Evolutionary conservation across 2,113 vertebrate genomes (phyloP), one percentile per base, ranked within the genome.

Genomic region (Lynx canadensis): DNA sequence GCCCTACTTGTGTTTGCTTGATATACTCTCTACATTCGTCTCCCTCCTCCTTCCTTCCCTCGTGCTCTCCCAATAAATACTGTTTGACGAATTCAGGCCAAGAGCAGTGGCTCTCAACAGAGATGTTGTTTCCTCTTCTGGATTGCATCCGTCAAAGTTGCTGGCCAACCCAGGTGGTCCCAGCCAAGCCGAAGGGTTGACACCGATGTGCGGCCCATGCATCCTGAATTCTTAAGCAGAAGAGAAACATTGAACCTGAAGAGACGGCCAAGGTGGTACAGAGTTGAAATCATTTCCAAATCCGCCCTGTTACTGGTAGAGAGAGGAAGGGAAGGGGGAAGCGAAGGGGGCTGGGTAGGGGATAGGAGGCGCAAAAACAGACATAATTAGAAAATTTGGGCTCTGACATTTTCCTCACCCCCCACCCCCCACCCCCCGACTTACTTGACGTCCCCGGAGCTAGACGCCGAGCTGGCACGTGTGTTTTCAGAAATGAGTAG

Each of bases 61-160:
- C 80, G 12, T 93, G 66, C 82, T 94, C 82, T 60, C 89, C 89
- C 79, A 60, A 80, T 95, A 97, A 91, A 98, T 95, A 25, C 94
- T 45, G 38, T 83, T 65, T 84, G 95, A 97, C 4, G 11, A 36
- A 29, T 97, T 82, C 5, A 21, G 98, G 89, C 95, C 5, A 45
- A 97, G 93, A 92, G 90, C 71, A 31, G 88, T 91, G 65, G 19
- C 65, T 87, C 81, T 98, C 92, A 79, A 65, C 66, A 81, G 86
- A 95, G 65, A 94, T 60, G 29, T 18, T 89, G 94, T 84, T 95
- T 95, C 90, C 94, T 94, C 0, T 66, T 95, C 83, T 0, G 1
- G 16, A 0, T 4, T 74, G 60, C 71, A 48, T 97, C 94, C 81
- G 69, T 79, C 73, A 31, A 38, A 82, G 94, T 41, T 5, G 0